Evolutionary conservation across 2,113 vertebrate genomes (phyloP), one percentile per base, ranked within the genome.

Genomic region (Leptobrachium ailaonicum): DNA sequence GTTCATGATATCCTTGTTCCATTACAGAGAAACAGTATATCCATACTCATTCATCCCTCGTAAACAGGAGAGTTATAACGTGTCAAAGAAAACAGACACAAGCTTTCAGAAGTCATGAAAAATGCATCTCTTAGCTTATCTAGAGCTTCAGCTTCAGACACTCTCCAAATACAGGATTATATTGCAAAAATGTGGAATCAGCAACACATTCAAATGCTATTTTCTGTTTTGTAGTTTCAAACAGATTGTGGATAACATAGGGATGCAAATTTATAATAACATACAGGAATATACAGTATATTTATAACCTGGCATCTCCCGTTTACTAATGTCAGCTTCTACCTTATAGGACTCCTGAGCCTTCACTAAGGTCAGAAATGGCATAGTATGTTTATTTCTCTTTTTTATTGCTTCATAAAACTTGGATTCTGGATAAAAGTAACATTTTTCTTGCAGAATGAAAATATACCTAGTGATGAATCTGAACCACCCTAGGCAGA

Each of bases 11-110:
- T 71, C 56, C 20, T 71, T 71, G 76, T 50, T 78, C 56, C 76
- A 78, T 78, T 78, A 78, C n/a, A 9, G 45, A 71, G 76, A 78
- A 62, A 78, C 76, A 71, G 67, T 50, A 71, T 71, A 71, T 78
- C 56, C 68, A 63, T 53, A 78, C 44, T 71, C 43, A 78, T 78
- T 63, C 76, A 78, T 77, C 76, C 67, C 76, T 77, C 53, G 76
- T 78, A 78, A 78, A 78, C 76, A 78, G 67, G 67, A 71, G 76
- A 78, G 67, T 78, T 78, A 78, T 71, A 78, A 78, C 43, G 10
- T 78, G 76, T 50, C 76, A 78, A 78, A 67, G 42, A 78, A 79
- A 72, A 72, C 40, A 72, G 77, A 79, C 69, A 72, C 71, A 66
- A 71, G 69, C 77, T 79, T 79, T 64, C 45, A 54, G 69, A 42